Conservation (phyloP, 2,888 invertebrate species). For the Leptopilina drosophilae region DNA sequence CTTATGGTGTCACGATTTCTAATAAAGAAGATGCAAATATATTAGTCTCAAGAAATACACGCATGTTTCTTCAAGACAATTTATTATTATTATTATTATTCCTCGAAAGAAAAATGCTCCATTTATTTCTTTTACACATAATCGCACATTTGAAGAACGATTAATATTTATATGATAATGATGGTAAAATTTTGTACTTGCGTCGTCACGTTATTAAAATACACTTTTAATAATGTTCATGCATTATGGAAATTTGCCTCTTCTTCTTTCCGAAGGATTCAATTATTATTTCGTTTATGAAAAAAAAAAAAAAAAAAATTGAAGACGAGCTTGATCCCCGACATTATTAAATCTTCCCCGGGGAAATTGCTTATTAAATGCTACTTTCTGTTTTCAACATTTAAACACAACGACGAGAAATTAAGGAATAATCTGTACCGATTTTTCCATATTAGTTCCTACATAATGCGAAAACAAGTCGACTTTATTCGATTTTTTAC, state of each 20-base stretch:
- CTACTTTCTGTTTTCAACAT: constrained; percentile 6
- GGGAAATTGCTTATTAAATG: constrained; percentile 40
- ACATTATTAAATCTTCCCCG: background rate
- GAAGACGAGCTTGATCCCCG: constrained; percentile 18
- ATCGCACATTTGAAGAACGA: constrained; percentile 64
- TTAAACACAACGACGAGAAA: background rate
- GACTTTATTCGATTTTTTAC: too few relatives aligned
- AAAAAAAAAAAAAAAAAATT: constrained; percentile 39
- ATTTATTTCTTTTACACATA: constrained; percentile 65
- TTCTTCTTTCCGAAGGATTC: constrained; percentile 46
- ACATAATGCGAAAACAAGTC: too few relatives aligned
- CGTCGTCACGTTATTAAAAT: constrained; percentile 53
- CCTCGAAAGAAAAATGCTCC: constrained; percentile 54
- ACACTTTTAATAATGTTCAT: constrained; percentile 59
- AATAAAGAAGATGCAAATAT: constrained; percentile 43
- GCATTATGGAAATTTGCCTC: constrained; percentile 62
- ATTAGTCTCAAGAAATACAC: constrained; percentile 31
- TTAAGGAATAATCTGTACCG: background rate
- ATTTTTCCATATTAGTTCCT: background rate
- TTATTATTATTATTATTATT: too few relatives aligned
- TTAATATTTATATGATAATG: constrained; percentile 67
- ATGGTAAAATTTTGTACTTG: constrained; percentile 25
- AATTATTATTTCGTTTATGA: constrained; percentile 58
- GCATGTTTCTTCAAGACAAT: constrained; percentile 29
- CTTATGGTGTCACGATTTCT: background rate